Percentiles rank a stretch among this genome's conserved stretches.
These are phyloP conservation scores for Petrosia ficiformis DNA, from an alignment of 37 sponge, comb jelly and placozoan genomes.

Conservation along the genomic window DNA sequence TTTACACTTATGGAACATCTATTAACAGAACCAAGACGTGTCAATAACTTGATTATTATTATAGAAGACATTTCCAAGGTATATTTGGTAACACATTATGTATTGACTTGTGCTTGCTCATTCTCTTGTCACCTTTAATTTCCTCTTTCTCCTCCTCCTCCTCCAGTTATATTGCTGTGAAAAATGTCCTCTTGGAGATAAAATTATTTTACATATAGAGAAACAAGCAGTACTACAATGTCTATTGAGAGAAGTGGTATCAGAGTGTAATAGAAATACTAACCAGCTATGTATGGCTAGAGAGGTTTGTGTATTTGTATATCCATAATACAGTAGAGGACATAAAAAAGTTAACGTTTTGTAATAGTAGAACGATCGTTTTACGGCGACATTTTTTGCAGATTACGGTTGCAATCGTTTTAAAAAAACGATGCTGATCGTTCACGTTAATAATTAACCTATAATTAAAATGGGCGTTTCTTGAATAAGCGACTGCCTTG, in stretches of 20 bases:
- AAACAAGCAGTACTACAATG: conserved; percentile 82
- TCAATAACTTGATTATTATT: conserved; percentile 10
- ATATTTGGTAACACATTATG: neutral
- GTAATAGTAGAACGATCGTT: too few species aligned
- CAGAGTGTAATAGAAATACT: conserved; percentile 16
- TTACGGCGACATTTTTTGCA: too few species aligned
- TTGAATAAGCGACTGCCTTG: too few species aligned
- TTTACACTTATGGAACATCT: conserved; percentile 71
- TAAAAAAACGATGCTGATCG: too few species aligned
- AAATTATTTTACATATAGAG: conserved; percentile 67
- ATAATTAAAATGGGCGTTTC: too few species aligned
- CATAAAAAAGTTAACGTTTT: too few species aligned
- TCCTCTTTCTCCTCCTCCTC: too few species aligned
- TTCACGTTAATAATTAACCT: too few species aligned
- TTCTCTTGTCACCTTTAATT: neutral
- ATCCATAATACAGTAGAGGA: too few species aligned
- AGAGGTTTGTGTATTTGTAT: conserved; percentile 1
- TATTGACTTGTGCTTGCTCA: neutral
- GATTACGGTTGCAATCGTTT: too few species aligned
- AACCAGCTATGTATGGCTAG: conserved; percentile 24
- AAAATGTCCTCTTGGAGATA: conserved; percentile 7
- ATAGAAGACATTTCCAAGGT: neutral
- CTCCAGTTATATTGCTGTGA: conserved; percentile 3
- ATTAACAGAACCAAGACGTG: conserved; percentile 10
- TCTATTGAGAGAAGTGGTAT: conserved; percentile 33